Percentiles rank a stretch among this genome's conserved stretches.
phyloP scores from a whole-genome alignment of 2,113 vertebrate genomes.

The Proteles cristata region DNA sequence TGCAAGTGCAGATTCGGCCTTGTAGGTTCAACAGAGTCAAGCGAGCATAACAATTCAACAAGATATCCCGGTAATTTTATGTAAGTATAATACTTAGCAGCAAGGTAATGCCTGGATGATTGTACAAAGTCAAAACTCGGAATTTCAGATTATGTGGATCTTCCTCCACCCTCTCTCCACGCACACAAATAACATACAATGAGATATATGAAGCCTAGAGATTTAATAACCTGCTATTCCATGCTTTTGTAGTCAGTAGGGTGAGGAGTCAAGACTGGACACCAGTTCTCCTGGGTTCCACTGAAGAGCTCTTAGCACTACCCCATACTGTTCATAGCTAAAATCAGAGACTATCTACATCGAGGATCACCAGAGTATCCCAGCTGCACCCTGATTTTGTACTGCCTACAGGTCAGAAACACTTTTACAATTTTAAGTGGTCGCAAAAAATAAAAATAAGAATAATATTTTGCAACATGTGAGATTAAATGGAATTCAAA shows the following conservation, averaged over 20 bases:
- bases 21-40: constrained; percentile 15
- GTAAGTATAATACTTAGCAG: neutral
- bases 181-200: neutral
- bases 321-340: neutral
- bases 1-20: neutral
- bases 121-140: neutral
- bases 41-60: neutral
- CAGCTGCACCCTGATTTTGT: neutral
- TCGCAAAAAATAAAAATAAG: constrained; percentile 20
- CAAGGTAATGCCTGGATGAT: neutral
- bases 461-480: neutral
- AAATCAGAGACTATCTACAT: neutral
- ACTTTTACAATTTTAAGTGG: neutral
- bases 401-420: neutral
- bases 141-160: constrained; percentile 18
- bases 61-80: neutral
- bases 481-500: constrained; percentile 22
- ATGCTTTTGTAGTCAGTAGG: neutral
- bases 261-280: neutral
- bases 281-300: neutral
- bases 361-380: neutral
- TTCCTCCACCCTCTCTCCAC: neutral
- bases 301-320: neutral
- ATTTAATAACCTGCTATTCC: neutral
- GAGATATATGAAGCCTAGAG: neutral